A percentile compares a stretch with the other conserved stretches of the same genome.
Conservation (phyloP, 2,113 vertebrate genomes). For the Centropus bengalensis region DNA sequence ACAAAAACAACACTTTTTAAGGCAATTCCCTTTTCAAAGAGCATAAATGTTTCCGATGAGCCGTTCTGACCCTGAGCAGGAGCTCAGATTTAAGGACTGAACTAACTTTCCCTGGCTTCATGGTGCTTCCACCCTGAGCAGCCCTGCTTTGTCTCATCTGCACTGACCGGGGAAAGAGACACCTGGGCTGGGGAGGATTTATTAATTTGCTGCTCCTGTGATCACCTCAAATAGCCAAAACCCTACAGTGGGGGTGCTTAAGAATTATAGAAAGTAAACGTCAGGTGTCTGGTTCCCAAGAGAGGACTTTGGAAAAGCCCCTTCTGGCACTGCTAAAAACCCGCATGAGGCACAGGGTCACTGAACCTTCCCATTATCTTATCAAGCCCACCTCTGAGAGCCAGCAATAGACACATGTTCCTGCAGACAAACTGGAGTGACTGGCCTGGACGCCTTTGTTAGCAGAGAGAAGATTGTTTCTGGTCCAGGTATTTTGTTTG, state of each 20-base stretch:
- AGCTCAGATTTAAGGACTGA: not conserved
- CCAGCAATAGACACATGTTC: not conserved
- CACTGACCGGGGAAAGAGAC: not conserved
- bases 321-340: not conserved
- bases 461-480: not conserved
- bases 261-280: not conserved
- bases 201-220: not conserved
- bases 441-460: not conserved
- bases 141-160: not conserved
- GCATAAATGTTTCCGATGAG: rapidly evolving
- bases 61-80: not conserved
- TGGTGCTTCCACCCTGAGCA: not conserved
- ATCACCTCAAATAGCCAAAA: not conserved
- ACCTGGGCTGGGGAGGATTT: not conserved
- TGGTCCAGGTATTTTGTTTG: not conserved
- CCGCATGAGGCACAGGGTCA: not conserved
- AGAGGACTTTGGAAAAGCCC: not conserved
- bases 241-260: not conserved
- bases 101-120: not conserved
- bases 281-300: not conserved
- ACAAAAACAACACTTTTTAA: not conserved
- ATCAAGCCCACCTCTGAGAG: not conserved
- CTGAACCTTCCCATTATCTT: not conserved
- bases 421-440: not conserved
- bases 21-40: not conserved